phyloP scores from a whole-genome alignment of 2,888 invertebrate species.

The Lydus trimaculatus region DNA sequence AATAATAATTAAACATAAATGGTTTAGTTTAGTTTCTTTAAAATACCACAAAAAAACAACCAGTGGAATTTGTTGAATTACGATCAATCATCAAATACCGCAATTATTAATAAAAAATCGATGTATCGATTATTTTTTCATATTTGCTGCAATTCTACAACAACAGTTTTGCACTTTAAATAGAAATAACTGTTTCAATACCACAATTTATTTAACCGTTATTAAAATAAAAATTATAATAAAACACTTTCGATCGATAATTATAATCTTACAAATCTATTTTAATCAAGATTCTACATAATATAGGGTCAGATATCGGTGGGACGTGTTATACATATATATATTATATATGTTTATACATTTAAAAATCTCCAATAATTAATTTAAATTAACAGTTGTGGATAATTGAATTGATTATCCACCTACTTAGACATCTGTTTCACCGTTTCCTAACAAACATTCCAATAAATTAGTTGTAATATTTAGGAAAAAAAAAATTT shows the following conservation, averaged over 20 bases:
- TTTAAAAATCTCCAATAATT: background rate
- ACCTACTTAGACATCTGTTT: conserved; percentile 2
- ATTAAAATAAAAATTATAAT: background rate
- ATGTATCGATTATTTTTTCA: background rate
- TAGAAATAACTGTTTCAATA: conserved; percentile 5
- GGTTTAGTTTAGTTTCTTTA: background rate
- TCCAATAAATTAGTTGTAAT: background rate
- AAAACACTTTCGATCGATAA: background rate
- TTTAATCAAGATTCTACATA: background rate
- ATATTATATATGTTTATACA: too few species aligned
- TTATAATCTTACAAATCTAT: too few species aligned
- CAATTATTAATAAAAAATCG: background rate
- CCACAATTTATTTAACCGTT: background rate
- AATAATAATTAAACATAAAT: background rate
- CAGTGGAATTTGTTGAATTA: background rate
- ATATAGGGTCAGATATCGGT: background rate
- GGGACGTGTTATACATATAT: background rate
- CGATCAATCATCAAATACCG: background rate
- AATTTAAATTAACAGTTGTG: background rate
- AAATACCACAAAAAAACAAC: background rate
- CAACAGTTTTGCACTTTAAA: background rate
- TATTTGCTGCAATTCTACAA: background rate
- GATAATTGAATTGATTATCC: background rate
- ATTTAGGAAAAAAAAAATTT: background rate
- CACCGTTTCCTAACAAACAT: background rate